Percentiles rank a stretch among this genome's conserved stretches.
Conservation (phyloP, 2,113 vertebrate genomes). For the Sylvia atricapilla region DNA sequence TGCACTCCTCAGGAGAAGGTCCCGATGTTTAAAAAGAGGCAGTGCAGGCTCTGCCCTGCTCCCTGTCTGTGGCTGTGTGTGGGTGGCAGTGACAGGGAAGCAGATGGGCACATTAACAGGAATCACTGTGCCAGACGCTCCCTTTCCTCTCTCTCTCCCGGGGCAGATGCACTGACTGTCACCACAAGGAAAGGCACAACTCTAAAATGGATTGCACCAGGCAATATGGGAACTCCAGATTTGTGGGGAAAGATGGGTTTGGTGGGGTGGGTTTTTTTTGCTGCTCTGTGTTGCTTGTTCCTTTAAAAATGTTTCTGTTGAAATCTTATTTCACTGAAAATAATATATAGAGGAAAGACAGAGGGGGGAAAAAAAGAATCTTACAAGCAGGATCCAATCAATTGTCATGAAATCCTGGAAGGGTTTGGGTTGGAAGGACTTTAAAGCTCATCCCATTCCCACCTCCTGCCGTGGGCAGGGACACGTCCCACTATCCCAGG, state of each 20-base stretch:
- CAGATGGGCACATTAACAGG: constrained; percentile 5
- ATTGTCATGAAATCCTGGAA: not conserved
- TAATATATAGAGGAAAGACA: not conserved
- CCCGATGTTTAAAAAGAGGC: accelerated
- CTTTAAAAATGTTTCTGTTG: not conserved
- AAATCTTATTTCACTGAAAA: not conserved
- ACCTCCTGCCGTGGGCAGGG: not conserved
- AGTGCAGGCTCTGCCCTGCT: not conserved
- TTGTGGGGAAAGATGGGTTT: not conserved
- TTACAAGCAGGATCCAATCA: not conserved
- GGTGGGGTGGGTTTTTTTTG: not conserved
- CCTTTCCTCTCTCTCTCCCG: not conserved
- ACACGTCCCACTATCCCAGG: not conserved
- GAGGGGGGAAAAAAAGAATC: accelerated
- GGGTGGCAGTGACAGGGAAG: not conserved
- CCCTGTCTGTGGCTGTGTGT: accelerated
- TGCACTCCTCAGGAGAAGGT: not conserved
- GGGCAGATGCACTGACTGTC: constrained; percentile 32
- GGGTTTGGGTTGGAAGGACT: not conserved
- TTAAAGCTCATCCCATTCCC: not conserved
- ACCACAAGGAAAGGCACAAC: not conserved
- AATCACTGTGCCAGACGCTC: not conserved
- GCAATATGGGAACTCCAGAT: not conserved
- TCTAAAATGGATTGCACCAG: not conserved
- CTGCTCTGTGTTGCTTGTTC: not conserved